Conservation (phyloP, 2,797 vertebrate genomes). For the Sciurus vulgaris region DNA sequence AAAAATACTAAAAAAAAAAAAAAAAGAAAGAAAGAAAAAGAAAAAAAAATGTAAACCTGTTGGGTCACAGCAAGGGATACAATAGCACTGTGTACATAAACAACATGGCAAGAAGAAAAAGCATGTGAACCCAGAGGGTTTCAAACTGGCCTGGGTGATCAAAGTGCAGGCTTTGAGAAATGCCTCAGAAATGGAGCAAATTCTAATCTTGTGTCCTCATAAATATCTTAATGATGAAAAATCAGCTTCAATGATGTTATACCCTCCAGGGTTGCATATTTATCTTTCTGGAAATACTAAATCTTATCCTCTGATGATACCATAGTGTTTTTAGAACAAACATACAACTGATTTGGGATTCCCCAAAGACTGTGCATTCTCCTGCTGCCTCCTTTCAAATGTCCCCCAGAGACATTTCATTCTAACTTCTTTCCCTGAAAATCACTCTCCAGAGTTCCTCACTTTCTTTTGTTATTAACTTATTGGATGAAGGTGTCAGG, state of each 20-base stretch:
- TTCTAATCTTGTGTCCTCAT: constrained; percentile 61
- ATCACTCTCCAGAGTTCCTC: constrained; percentile 1
- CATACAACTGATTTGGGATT: constrained; percentile 43
- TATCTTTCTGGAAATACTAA: constrained; percentile 76
- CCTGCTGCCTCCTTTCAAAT: neutral
- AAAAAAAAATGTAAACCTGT: neutral
- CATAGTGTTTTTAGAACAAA: constrained; percentile 61
- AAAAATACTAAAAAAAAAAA: too few species aligned
- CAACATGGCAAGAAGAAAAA: constrained; percentile 42
- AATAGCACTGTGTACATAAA: neutral
- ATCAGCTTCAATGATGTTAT: constrained; percentile 70
- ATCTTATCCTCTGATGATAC: constrained; percentile 62
- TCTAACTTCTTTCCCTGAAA: neutral
- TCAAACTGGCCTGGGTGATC: constrained; percentile 72
- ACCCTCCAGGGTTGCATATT: constrained; percentile 55
- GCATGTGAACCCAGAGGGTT: constrained; percentile 53
- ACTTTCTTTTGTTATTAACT: constrained; percentile 1
- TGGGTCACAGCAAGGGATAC: neutral
- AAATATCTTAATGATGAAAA: constrained; percentile 80
- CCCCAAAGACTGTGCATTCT: neutral
- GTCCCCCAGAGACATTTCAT: neutral
- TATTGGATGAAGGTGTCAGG: neutral
- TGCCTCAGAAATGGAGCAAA: constrained; percentile 74
- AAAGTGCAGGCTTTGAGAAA: constrained; percentile 74
- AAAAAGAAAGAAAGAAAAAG: too few species aligned